Conservation (phyloP, 2,888 invertebrate genomes). For the Hyposoter didymator region DNA sequence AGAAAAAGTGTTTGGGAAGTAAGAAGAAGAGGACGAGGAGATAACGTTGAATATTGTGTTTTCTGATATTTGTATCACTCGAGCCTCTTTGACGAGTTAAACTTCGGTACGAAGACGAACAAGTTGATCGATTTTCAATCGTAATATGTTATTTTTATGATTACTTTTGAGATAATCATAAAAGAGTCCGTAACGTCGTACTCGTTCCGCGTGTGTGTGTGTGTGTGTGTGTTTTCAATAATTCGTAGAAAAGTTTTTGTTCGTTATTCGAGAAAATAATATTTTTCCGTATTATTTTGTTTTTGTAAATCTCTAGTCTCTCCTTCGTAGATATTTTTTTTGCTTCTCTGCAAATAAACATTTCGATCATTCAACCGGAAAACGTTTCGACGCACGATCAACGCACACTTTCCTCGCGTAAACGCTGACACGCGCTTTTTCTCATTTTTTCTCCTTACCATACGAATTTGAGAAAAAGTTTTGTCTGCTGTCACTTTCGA, state of each 20-base stretch:
- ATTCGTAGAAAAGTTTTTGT: conserved; percentile 64
- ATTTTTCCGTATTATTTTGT: conserved; percentile 1
- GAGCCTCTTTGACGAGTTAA: conserved; percentile 3
- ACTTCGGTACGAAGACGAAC: conserved; percentile 6
- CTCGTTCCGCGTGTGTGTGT: background rate
- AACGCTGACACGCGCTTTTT: background rate
- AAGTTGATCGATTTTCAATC: conserved; percentile 25
- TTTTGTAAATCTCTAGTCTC: background rate
- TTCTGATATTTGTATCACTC: conserved; percentile 8
- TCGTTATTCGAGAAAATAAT: conserved; percentile 47
- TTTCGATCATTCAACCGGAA: background rate
- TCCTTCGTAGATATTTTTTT: background rate
- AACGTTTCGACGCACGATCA: background rate
- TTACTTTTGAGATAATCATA: conserved; percentile 31
- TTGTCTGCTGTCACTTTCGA: background rate
- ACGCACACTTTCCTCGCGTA: background rate
- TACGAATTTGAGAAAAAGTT: background rate
- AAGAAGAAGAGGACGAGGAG: conserved; percentile 41
- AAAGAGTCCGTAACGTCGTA: background rate
- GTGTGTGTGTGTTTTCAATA: conserved; percentile 20
- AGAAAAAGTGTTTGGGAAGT: conserved; percentile 36
- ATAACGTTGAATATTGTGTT: conserved; percentile 11
- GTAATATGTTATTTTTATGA: conserved; percentile 8
- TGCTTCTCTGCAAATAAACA: background rate
- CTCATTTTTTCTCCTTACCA: background rate